Evolutionary conservation across 2,797 vertebrate species (phyloP), one percentile per base, ranked within the genome.

Genomic region (Phaenicophaeus curvirostris): DNA sequence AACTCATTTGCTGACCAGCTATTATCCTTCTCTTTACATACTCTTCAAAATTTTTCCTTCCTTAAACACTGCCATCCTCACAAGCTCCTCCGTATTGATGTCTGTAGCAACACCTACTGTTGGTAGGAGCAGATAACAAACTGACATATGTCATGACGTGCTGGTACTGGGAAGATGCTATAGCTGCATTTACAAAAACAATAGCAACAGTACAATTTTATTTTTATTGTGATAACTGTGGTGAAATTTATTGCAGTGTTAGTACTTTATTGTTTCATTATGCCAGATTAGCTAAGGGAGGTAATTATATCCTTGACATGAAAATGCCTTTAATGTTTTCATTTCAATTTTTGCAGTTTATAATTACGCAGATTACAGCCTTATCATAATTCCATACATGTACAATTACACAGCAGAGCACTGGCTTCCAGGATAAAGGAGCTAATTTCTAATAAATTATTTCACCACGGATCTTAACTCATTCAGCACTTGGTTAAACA

Each of bases 121-220:
- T 95, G 81, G 84, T 87, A 90, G 89, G 80, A 95, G 95, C 91
- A 84, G 71, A 75, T 39, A 92, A 97, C 97, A 96, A 96, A 93
- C 25, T 78, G 95, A 92, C 94, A 96, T 97, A 96, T 95, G 97
- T 94, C 95, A 94, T 63, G 78, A 92, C 87, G 94, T 80, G 89
- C 92, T 94, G 96, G 83, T 74, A 50, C 46, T 91, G 53, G 87
- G 90, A 96, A 78, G 66, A 48, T 50, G 50, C 91, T 41, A 80
- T 76, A 48, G 97, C 82, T 90, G 96, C 91, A 90, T 84, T 96
- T 90, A 90, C 87, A 96, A 95, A 97, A 94, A 92, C 65, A 96
- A 96, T 77, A 97, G 95, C 96, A 96, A 95, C 90, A 95, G 93
- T 90, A 97, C 92, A 92, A 93, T 97, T 98, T 97, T 96, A 98